phyloP scores from a whole-genome alignment of 2,888 invertebrate species.

The Melinaea marsaeus region DNA sequence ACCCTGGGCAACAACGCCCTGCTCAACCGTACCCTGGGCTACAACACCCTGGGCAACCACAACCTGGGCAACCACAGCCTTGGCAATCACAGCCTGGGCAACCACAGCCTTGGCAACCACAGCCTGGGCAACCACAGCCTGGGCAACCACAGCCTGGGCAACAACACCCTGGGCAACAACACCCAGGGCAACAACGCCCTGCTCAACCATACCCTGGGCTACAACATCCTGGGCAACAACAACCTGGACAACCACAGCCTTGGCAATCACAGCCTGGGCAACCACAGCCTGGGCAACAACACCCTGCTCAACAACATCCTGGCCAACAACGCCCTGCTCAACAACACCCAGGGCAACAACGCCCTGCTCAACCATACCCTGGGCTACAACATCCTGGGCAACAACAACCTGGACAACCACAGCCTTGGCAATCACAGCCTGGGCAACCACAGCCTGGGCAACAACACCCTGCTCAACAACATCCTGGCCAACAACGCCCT shows the following conservation, averaged over 20 bases:
- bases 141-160: conserved; percentile 10
- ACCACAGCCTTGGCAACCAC: background rate
- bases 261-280: too few relatives aligned
- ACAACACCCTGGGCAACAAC: conserved; percentile 2
- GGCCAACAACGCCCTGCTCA: background rate
- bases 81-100: conserved; percentile 2
- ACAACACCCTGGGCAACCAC: background rate
- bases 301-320: background rate
- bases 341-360: background rate
- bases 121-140: background rate
- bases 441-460: background rate
- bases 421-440: conserved; percentile 6
- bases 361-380: conserved; percentile 7
- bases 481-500: background rate
- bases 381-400: conserved; percentile 4
- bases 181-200: background rate
- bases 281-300: conserved; percentile 4
- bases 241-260: background rate
- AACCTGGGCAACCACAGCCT: background rate
- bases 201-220: background rate
- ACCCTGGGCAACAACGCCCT: background rate
- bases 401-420: conserved; percentile 9
- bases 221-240: conserved; percentile 6
- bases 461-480: background rate
- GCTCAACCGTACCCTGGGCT: conserved; percentile 14